These are phyloP conservation scores for Ichneumoninae sp. DNA, from an alignment of 2,888 invertebrate genomes.

Conservation along the genomic window DNA sequence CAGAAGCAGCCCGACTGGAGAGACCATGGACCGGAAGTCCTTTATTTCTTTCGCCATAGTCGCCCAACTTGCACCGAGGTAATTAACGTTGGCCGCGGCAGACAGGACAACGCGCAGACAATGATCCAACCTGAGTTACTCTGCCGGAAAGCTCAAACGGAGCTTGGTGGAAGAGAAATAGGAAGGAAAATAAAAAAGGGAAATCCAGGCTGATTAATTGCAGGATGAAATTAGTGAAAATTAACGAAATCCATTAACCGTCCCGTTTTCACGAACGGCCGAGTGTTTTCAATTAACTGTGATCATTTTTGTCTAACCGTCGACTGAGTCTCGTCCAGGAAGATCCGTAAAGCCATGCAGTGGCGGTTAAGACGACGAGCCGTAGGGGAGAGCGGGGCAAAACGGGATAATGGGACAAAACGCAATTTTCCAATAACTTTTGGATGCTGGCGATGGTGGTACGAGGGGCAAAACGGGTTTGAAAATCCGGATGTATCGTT, in stretches of 20 bases:
- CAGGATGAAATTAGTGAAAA: neutral
- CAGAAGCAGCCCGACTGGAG: neutral
- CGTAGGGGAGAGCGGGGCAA: too few species aligned
- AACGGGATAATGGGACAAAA: too few species aligned
- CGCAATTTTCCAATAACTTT: too few species aligned
- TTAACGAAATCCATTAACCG: neutral
- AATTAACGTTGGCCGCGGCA: constrained; percentile 50
- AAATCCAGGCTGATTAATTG: neutral
- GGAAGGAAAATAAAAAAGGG: constrained; percentile 7
- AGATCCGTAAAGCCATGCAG: too few species aligned
- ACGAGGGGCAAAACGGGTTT: too few species aligned
- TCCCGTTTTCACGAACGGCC: too few species aligned
- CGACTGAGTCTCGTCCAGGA: too few species aligned
- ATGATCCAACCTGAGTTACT: constrained; percentile 40
- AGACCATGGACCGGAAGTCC: constrained; percentile 29
- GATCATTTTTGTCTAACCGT: too few species aligned
- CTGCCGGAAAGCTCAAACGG: constrained; percentile 32
- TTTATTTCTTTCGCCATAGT: constrained; percentile 48
- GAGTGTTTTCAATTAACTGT: too few species aligned
- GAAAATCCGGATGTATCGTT: too few species aligned
- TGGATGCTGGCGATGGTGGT: too few species aligned
- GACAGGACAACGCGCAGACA: constrained; percentile 26
- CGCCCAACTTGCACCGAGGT: constrained; percentile 34
- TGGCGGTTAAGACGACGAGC: too few species aligned
- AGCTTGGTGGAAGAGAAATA: constrained; percentile 2